phyloP scores from a whole-genome alignment of 2,797 vertebrate species.

The Nannoperca australis region DNA sequence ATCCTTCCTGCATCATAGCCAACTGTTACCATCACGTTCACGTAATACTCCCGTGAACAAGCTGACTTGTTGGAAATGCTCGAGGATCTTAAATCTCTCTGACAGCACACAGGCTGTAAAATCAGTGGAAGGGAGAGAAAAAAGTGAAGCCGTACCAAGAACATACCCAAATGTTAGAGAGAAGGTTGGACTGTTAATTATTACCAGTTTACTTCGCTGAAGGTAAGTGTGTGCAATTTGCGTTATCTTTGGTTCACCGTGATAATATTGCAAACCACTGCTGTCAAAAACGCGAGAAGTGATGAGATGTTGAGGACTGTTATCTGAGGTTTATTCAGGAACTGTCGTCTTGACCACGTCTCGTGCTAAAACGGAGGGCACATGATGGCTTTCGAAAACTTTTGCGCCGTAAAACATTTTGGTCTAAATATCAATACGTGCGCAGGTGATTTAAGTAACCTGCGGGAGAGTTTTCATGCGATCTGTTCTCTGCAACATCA shows the following conservation, averaged over 20 bases:
- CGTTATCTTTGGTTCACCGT: constrained; percentile 24
- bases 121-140: constrained; percentile 42
- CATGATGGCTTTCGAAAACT: constrained; percentile 54
- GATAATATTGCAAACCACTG: constrained; percentile 1
- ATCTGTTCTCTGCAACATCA: constrained; percentile 23
- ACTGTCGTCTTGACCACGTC: background rate
- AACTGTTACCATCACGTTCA: constrained; percentile 72
- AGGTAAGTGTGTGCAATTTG: constrained; percentile 73
- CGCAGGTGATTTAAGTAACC: constrained; percentile 11
- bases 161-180: constrained; percentile 25
- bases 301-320: constrained; percentile 17
- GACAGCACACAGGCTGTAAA: constrained; percentile 47
- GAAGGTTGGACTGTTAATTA: constrained; percentile 50
- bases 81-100: constrained; percentile 62
- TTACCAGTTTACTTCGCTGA: constrained; percentile 58
- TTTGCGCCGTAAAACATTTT: constrained; percentile 37
- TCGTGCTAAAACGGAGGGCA: background rate
- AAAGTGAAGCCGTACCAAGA: constrained; percentile 60
- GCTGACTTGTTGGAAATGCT: constrained; percentile 80
- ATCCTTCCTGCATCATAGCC: constrained; percentile 70
- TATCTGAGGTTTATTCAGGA: constrained; percentile 13
- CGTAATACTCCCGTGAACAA: constrained; percentile 73
- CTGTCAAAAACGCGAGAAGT: constrained; percentile 22
- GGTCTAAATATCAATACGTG: background rate
- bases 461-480: constrained; percentile 20